Evolutionary conservation across 1,140 invertebrate species (phyloP).

Genomic region (Drosophila tani): DNA sequence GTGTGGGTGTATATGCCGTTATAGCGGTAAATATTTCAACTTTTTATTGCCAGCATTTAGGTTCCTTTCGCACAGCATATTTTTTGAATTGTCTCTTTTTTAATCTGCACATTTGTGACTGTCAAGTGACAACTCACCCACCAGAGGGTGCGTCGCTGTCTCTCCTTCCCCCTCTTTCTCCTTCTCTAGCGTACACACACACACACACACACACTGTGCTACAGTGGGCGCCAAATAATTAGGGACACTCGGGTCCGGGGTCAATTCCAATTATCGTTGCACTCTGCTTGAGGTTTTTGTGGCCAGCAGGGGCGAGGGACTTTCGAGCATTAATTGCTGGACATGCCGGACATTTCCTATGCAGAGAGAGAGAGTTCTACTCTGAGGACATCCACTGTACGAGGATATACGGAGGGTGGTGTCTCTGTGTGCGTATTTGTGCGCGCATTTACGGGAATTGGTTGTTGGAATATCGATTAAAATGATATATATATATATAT

Average conservation of each 20-base stretch:
- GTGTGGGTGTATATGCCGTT: conserved; percentile 21
- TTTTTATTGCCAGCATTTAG: conserved; percentile 54
- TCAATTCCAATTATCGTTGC: conserved; percentile 40
- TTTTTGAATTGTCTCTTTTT: conserved; percentile 54
- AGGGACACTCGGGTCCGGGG: conserved; percentile 27
- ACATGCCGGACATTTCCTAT: conserved; percentile 29
- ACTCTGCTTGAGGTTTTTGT: conserved; percentile 13
- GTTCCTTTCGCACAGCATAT: conserved; percentile 35
- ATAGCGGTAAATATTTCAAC: conserved; percentile 38
- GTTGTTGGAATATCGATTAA: conserved; percentile 80
- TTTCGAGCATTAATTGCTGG: conserved; percentile 36
- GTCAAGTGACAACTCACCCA: conserved; percentile 58
- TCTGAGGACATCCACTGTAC: conserved; percentile 40
- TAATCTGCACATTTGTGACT: conserved; percentile 68
- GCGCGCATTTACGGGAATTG: conserved; percentile 63
- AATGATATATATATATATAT: conserved; percentile 55
- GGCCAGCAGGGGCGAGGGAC: neutral
- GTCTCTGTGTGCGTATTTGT: conserved; percentile 27
- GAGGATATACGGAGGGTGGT: conserved; percentile 11
- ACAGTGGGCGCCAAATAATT: conserved; percentile 38
- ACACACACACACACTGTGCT: conserved; percentile 12
- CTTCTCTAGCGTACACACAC: no score
- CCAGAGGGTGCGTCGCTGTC: conserved; percentile 48
- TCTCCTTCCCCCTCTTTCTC: neutral
- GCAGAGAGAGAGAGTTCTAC: conserved; percentile 10